These are phyloP conservation scores for Hippoglossus stenolepis DNA, from an alignment of 2,113 vertebrate species.

Conservation along the genomic window DNA sequence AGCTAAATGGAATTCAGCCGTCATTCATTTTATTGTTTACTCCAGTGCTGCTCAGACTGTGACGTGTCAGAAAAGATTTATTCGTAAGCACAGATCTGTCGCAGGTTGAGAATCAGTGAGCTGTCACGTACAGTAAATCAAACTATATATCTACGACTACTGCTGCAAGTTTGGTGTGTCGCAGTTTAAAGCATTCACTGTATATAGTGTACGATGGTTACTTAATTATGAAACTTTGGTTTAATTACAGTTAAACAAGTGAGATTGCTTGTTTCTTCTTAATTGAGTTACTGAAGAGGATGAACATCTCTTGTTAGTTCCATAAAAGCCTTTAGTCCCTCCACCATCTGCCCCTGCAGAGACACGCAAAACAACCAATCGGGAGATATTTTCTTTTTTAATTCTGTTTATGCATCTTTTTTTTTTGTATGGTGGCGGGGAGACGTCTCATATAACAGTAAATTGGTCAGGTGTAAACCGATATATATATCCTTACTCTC, in stretches of 20 bases:
- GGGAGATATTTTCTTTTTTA: background rate
- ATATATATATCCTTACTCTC: constrained; percentile 24
- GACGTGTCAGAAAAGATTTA: background rate
- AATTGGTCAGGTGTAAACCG: constrained; percentile 18
- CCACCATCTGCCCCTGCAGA: constrained; percentile 9
- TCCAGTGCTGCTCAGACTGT: background rate
- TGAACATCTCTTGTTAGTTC: constrained; percentile 17
- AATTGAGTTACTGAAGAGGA: constrained; percentile 22
- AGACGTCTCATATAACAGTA: background rate
- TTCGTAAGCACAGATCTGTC: background rate
- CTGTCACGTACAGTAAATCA: background rate
- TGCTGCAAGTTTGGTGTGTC: background rate
- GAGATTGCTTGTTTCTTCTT: constrained; percentile 9
- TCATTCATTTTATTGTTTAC: constrained; percentile 2
- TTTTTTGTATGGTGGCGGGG: background rate
- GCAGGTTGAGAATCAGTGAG: background rate
- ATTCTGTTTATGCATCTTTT: background rate
- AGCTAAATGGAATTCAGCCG: background rate
- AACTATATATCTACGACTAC: background rate
- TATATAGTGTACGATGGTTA: background rate
- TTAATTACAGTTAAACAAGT: constrained; percentile 34
- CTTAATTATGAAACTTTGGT: constrained; percentile 13
- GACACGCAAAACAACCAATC: background rate
- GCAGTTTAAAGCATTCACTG: background rate
- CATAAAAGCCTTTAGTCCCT: constrained; percentile 27